These are phyloP conservation scores for Neodiprion virginianus DNA, from an alignment of 1,140 invertebrate species.

Conservation along the genomic window DNA sequence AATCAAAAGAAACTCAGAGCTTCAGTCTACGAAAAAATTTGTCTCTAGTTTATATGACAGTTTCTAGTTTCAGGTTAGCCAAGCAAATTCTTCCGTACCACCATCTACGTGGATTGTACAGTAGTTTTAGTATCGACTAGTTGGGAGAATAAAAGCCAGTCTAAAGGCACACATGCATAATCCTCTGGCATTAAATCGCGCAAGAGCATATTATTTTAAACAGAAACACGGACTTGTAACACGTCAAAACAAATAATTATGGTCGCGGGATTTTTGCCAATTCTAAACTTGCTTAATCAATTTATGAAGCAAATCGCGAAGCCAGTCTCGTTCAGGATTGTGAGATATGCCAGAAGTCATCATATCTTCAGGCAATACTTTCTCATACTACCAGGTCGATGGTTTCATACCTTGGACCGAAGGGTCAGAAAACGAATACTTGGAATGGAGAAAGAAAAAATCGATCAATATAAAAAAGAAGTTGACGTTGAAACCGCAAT, in stretches of 20 bases:
- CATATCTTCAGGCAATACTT: background rate
- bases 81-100: too few relatives aligned
- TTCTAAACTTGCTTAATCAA: background rate
- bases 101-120: background rate
- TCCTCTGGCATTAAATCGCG: too few relatives aligned
- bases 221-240: background rate
- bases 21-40: too few relatives aligned
- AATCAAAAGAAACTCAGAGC: too few relatives aligned
- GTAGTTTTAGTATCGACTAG: background rate
- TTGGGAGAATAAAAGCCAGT: too few relatives aligned
- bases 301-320: background rate
- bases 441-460: background rate
- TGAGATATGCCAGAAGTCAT: background rate
- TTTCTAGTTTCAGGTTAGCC: too few relatives aligned
- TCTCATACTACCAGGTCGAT: background rate
- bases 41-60: too few relatives aligned
- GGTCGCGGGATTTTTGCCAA: background rate
- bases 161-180: too few relatives aligned
- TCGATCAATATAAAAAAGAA: background rate
- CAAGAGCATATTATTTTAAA: background rate
- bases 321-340: background rate
- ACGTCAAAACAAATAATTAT: background rate
- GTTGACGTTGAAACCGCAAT: conserved; percentile 2
- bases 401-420: background rate
- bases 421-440: background rate